Conservation (phyloP, 2,113 vertebrate genomes). For the Probosciger aterrimus region DNA sequence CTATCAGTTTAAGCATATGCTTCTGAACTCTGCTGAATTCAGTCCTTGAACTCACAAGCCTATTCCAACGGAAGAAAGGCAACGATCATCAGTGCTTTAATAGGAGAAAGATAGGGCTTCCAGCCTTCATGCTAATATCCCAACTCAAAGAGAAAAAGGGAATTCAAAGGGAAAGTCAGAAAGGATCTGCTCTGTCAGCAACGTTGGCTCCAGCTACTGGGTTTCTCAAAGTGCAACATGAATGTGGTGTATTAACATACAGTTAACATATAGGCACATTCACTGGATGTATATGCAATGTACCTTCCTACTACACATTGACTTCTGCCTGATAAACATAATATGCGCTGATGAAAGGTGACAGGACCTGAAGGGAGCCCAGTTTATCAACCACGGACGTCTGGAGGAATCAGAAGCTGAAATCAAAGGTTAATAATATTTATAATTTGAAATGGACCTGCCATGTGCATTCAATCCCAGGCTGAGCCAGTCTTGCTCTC, state of each 20-base stretch:
- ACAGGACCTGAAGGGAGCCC: constrained; percentile 27
- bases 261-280: background rate
- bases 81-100: background rate
- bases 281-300: background rate
- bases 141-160: background rate
- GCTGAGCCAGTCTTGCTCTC: background rate
- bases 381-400: constrained; percentile 11
- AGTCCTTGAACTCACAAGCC: background rate
- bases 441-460: constrained; percentile 35
- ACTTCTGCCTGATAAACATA: constrained; percentile 17
- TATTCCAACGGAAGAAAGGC: background rate
- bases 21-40: constrained; percentile 11
- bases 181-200: constrained; percentile 31
- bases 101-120: background rate
- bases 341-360: constrained; percentile 2
- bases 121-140: constrained; percentile 7
- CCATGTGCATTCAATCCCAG: background rate
- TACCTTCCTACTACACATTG: background rate
- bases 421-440: constrained; percentile 53
- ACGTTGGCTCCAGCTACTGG: background rate
- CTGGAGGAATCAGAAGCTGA: constrained; percentile 23
- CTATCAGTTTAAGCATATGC: background rate
- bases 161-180: constrained; percentile 8
- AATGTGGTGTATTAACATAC: background rate
- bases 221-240: background rate